Percentiles rank a stretch among this genome's conserved stretches.
phyloP scores from a whole-genome alignment of 2,888 invertebrate species.

The Phortica magna region DNA sequence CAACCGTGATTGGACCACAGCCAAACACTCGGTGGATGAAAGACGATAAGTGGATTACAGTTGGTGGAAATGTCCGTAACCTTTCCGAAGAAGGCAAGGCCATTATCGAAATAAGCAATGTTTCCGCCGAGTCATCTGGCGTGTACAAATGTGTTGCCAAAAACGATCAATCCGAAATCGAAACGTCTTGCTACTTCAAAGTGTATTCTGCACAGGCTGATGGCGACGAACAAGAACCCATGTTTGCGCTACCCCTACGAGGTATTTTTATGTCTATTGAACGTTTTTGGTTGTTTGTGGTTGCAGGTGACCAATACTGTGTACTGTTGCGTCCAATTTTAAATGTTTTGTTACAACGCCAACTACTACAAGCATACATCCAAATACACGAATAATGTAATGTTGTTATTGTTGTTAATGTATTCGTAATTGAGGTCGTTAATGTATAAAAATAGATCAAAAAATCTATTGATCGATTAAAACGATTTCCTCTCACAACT shows the following conservation, averaged over 20 bases:
- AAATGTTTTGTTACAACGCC: constrained; percentile 52
- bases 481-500: constrained; percentile 58
- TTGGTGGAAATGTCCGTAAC: constrained; percentile 81
- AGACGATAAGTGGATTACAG: constrained; percentile 82
- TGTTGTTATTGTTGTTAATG: constrained; percentile 35
- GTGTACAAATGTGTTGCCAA: constrained; percentile 89
- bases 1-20: constrained; percentile 86
- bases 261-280: constrained; percentile 78
- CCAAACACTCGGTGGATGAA: constrained; percentile 87
- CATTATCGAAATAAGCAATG: constrained; percentile 85
- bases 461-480: constrained; percentile 49
- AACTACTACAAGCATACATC: constrained; percentile 46
- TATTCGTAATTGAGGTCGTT: constrained; percentile 66
- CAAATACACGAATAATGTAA: constrained; percentile 38
- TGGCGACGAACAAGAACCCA: constrained; percentile 76
- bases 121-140: constrained; percentile 85
- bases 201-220: constrained; percentile 75
- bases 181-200: constrained; percentile 84
- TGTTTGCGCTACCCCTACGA: constrained; percentile 81
- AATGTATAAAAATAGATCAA: constrained; percentile 66
- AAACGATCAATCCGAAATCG: constrained; percentile 85
- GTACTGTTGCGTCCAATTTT: constrained; percentile 40
- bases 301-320: constrained; percentile 31
- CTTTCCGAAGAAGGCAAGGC: constrained; percentile 84
- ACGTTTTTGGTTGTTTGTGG: constrained; percentile 41